Evolutionary conservation across 2,888 invertebrate genomes (phyloP), one percentile per base, ranked within the genome.

Genomic region (Scrobipalpa atriplicella): DNA sequence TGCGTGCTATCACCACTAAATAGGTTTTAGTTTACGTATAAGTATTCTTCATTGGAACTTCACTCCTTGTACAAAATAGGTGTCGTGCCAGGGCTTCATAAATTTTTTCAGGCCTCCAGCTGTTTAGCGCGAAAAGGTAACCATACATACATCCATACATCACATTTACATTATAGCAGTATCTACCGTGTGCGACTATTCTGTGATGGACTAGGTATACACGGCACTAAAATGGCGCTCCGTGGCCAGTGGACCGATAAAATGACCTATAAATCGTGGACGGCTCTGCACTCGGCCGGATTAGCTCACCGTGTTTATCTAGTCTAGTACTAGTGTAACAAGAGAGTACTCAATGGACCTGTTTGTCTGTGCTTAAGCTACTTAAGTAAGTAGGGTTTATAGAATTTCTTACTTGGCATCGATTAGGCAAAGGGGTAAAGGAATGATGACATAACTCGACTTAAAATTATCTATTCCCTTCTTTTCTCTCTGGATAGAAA

Each of bases 201-300:
- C 13, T 56, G 11, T 56, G 54, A 56, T 18, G 52, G 18, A 38
- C 11, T 8, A 3, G 6, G 7, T 8, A 58, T 29, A 58, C n/a
- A 29, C 8, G 19, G 65, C 61, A 62, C 65, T 69, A 67, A 67
- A 69, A 68, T 69, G 67, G 63, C 56, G 65, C 66, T 70, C 68
- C 68, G 71, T 71, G 67, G 71, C 70, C 71, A 70, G 71, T 68
- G 72, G 68, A 67, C 67, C 74, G 70, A 73, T 75, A 74, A 75
- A 76, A 73, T 73, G 73, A 74, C 75, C 71, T 21, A 77, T 74
- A 77, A 77, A 75, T 75, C 65, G 71, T 65, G 54, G 29, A 21
- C 69, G 70, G 69, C 71, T 72, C 29, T 72, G 67, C 47, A 68
- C 67, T 68, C 68, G 70, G 54, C 51, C 19, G 67, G 69, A 78